Conservation (phyloP, 2,888 invertebrate genomes). For the Isotomurus palustris region DNA sequence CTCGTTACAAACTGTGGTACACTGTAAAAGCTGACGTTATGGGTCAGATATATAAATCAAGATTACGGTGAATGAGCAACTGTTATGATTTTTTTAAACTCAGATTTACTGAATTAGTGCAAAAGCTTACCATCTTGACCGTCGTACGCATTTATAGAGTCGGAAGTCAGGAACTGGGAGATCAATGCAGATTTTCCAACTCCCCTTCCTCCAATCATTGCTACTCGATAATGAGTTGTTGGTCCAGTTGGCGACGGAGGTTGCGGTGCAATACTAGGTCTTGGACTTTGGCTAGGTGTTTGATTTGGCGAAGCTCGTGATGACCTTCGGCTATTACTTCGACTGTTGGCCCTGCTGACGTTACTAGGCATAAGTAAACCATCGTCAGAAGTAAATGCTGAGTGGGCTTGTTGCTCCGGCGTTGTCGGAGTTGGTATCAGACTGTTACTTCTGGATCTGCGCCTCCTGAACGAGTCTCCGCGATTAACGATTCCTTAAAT, state of each 20-base stretch:
- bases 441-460: conserved; percentile 77
- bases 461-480: conserved; percentile 85
- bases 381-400: conserved; percentile 43
- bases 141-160: conserved; percentile 90
- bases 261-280: conserved; percentile 31
- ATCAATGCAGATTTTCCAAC: conserved; percentile 81
- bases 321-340: conserved; percentile 5
- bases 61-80: too few relatives aligned
- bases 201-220: conserved; percentile 71
- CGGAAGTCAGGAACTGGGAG: conserved; percentile 84
- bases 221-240: conserved; percentile 60
- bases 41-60: too few relatives aligned
- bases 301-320: conserved; percentile 26
- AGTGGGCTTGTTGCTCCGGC: conserved; percentile 34
- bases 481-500: conserved; percentile 79
- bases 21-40: too few relatives aligned
- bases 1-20: too few relatives aligned
- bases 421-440: conserved; percentile 58
- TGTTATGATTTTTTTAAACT: too few relatives aligned
- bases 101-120: neutral
- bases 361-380: conserved; percentile 39
- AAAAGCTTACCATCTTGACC: conserved; percentile 66
- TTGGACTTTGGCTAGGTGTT: conserved; percentile 54
- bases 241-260: conserved; percentile 24
- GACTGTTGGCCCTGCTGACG: conserved; percentile 10